Percentiles rank a stretch among this genome's conserved stretches.
Evolutionary conservation across 2,113 vertebrate genomes (phyloP).

Genomic region (Cnemophilus loriae): DNA sequence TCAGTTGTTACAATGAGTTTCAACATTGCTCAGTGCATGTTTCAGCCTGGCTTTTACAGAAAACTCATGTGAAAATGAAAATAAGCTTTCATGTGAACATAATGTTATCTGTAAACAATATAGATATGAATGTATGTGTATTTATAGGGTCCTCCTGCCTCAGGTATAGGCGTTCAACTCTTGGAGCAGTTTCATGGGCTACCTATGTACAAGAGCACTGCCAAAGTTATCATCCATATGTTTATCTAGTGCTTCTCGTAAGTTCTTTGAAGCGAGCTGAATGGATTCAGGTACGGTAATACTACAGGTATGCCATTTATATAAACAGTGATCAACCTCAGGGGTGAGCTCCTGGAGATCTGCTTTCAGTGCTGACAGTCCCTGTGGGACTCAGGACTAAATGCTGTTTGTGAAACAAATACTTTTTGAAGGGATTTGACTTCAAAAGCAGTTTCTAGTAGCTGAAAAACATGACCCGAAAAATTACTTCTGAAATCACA

Average conservation of each 20-base stretch:
- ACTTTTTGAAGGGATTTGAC: background rate
- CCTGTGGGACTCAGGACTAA: background rate
- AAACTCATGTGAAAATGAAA: background rate
- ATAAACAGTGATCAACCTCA: background rate
- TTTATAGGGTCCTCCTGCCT: background rate
- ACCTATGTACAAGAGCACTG: background rate
- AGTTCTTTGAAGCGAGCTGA: background rate
- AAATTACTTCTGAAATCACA: background rate
- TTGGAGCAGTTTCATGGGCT: background rate
- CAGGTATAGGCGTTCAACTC: background rate
- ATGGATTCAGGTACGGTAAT: background rate
- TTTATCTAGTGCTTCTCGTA: background rate
- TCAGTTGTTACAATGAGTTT: background rate
- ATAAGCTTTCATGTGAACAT: background rate
- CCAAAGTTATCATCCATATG: background rate
- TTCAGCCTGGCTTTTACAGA: background rate
- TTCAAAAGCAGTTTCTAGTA: background rate
- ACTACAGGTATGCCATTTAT: background rate
- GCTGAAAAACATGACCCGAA: background rate
- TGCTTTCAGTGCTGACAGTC: background rate
- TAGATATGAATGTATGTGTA: background rate
- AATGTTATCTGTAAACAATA: background rate
- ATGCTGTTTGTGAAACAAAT: background rate
- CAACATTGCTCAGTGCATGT: background rate
- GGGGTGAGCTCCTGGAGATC: background rate